Evolutionary conservation across 1,140 invertebrate species (phyloP), one percentile per base, ranked within the genome.

Genomic region (Medauroidea extradentata): DNA sequence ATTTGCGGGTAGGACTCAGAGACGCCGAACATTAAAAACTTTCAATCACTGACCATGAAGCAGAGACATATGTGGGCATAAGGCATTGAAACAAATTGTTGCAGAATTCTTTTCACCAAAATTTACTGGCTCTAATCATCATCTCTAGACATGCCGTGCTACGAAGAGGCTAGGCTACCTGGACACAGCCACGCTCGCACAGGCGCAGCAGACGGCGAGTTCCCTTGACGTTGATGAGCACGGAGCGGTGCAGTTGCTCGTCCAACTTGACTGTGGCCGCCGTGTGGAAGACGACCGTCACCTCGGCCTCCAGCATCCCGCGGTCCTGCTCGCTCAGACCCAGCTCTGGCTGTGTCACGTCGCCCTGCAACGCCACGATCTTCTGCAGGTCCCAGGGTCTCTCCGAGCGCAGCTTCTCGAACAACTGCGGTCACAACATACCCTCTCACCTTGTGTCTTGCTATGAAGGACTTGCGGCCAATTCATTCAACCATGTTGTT

Each of bases 241-340:
- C 62, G 19, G 70, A 56, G 0, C 42, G 49, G 72, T 76, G 79
- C n/a, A 88, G 69, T 19, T 77, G 73, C 69, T 86, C 85, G 65
- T 86, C 83, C 72, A 88, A 87, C 60, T 81, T 81, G n/a, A 69
- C 79, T 29, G 85, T 85, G 4, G 85, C 85, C 4, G 85, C 85
- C 8, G 78, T 80, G 67, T 87, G 85, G 69, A 87, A 85, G 2
- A 97, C 89, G 58, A 96, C 81, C 43, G 85, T 80, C 48, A 89
- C 82, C 66, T 83, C 79, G 25, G 83, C 75, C 1, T 71, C 71
- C 0, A 93, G 65, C 1, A 73, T 69, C 49, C 79, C 69, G 16
- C 77, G 70, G 65, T 92, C 85, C 39, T 81, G 73, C 1, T 81
- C 70, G 16, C 74, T 81, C 3, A 96, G 77, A 4, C 89, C 91